phyloP scores from a whole-genome alignment of 2,113 vertebrate species.

The Mobula birostris region DNA sequence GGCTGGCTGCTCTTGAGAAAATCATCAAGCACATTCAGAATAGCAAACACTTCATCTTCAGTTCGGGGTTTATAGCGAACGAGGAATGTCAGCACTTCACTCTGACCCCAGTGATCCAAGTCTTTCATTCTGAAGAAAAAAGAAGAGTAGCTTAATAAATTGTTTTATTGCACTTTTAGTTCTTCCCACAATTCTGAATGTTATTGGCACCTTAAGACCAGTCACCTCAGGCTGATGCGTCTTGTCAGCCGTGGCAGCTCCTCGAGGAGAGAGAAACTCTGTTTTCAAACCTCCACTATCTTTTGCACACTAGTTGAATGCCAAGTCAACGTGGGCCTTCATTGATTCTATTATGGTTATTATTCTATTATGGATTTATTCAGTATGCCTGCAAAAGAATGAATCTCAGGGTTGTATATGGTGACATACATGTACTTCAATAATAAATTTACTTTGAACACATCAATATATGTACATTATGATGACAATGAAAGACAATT shows the following conservation, averaged over 20 bases:
- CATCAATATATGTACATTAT: not conserved
- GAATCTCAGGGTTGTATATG: not conserved
- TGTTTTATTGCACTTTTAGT: too few relatives aligned
- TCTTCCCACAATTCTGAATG: too few relatives aligned
- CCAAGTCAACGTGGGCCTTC: too few relatives aligned
- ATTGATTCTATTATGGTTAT: too few relatives aligned
- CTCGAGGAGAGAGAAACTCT: too few relatives aligned
- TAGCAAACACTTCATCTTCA: constrained; percentile 87
- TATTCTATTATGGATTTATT: too few relatives aligned
- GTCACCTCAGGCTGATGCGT: too few relatives aligned
- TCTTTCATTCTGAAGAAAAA: constrained; percentile 68
- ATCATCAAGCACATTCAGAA: constrained; percentile 79
- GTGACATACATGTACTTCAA: not conserved
- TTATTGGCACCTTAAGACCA: too few relatives aligned
- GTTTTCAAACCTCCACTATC: too few relatives aligned
- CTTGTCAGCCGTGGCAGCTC: too few relatives aligned
- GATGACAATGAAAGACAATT: not conserved
- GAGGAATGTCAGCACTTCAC: constrained; percentile 80
- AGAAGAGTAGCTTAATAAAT: not conserved
- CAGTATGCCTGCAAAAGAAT: not conserved
- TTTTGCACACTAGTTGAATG: too few relatives aligned
- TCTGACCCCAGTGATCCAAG: constrained; percentile 87
- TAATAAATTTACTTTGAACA: not conserved
- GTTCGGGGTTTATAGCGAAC: constrained; percentile 75
- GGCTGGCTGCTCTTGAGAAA: constrained; percentile 75